These are phyloP conservation scores for Origma solitaria DNA, from an alignment of 2,113 vertebrate species.

Conservation along the genomic window DNA sequence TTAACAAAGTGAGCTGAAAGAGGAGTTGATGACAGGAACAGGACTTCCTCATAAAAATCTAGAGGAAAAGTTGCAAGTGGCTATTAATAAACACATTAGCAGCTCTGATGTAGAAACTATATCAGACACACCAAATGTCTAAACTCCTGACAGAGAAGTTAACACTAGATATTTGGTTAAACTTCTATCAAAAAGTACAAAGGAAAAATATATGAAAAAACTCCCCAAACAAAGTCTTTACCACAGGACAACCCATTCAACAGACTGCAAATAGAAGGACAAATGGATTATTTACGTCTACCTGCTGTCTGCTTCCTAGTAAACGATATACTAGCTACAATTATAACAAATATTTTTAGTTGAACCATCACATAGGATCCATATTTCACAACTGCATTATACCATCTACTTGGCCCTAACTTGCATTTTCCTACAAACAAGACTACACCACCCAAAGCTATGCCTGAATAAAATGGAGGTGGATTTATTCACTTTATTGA, in stretches of 20 bases:
- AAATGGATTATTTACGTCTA: background rate
- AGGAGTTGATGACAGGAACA: background rate
- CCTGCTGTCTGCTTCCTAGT: background rate
- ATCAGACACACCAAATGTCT: background rate
- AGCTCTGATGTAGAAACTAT: background rate
- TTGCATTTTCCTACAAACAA: background rate
- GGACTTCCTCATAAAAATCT: conserved; percentile 9
- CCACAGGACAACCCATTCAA: background rate
- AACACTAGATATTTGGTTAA: background rate
- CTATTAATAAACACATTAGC: background rate
- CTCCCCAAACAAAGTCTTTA: background rate
- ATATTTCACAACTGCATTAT: background rate
- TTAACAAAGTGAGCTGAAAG: background rate
- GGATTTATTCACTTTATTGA: background rate
- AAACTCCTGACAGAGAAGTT: background rate
- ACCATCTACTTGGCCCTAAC: background rate
- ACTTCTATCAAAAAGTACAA: background rate
- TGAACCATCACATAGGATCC: background rate
- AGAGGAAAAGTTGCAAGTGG: background rate
- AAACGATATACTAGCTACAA: background rate
- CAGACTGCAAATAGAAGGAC: background rate
- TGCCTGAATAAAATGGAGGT: background rate
- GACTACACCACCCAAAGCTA: background rate
- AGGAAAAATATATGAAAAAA: background rate
- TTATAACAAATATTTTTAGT: background rate